These are phyloP conservation scores for Parazoanthus atlanticus DNA, from an alignment of 92 coral and sea anemone genomes.

Conservation along the genomic window DNA sequence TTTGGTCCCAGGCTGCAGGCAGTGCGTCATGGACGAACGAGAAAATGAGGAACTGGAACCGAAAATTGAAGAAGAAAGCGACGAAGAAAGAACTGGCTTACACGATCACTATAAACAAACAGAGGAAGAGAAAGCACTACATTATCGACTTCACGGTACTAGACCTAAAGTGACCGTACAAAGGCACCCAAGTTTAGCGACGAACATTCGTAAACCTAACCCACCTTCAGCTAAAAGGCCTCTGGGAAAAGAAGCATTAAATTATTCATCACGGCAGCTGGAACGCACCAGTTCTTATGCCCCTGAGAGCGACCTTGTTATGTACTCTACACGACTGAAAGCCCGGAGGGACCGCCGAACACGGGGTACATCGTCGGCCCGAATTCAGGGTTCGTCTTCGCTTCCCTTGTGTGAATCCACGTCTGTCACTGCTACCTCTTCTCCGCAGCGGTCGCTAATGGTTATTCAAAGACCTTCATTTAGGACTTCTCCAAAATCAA, in stretches of 20 bases:
- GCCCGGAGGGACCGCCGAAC: constrained; percentile 5
- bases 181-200: neutral
- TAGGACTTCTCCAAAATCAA: neutral
- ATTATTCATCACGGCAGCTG: neutral
- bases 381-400: neutral
- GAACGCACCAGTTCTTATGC: neutral
- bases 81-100: neutral
- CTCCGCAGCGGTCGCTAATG: neutral
- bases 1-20: constrained; percentile 41
- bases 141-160: constrained; percentile 12
- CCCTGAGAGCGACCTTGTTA: neutral
- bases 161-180: neutral
- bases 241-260: constrained; percentile 1
- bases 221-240: constrained; percentile 11
- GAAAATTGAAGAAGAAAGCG: neutral
- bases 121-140: neutral
- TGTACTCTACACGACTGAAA: constrained; percentile 27
- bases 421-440: neutral
- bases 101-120: neutral
- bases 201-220: neutral
- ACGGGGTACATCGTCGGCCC: neutral
- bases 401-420: neutral
- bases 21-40: constrained; percentile 25
- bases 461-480: neutral
- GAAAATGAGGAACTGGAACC: constrained; percentile 3